Conservation (phyloP, 2,888 invertebrate species). For the Tiliacea citrago region DNA sequence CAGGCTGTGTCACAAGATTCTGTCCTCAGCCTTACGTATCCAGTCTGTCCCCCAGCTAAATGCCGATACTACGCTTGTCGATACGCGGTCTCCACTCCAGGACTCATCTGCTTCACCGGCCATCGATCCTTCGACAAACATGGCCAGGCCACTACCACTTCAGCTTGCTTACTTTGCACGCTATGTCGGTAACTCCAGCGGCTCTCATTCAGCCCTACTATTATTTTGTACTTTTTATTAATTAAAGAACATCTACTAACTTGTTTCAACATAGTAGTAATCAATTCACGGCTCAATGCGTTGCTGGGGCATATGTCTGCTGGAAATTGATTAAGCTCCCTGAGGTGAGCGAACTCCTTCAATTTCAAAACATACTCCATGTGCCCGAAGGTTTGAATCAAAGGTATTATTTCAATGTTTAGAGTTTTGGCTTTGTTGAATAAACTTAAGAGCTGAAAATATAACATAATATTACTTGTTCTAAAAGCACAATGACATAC, state of each 20-base stretch:
- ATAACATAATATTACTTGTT: neutral
- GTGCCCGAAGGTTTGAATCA: slow-evolving; percentile 97
- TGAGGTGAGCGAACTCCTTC: slow-evolving; percentile 91
- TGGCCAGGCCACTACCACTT: neutral
- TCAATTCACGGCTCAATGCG: slow-evolving; percentile 88
- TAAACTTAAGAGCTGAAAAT: slow-evolving; percentile 79
- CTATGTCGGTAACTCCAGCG: neutral
- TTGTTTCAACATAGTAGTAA: slow-evolving; percentile 94
- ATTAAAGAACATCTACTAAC: slow-evolving; percentile 74
- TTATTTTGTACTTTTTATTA: neutral
- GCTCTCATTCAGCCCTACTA: neutral
- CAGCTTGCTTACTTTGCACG: neutral
- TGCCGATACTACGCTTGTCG: neutral
- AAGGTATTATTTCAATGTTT: slow-evolving; percentile 93
- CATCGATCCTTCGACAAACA: no score
- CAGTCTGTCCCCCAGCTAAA: neutral
- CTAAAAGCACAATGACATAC: neutral
- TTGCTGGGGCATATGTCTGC: slow-evolving; percentile 94
- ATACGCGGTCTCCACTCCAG: neutral
- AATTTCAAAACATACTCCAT: slow-evolving; percentile 95
- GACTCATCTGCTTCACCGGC: neutral
- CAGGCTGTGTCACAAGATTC: neutral
- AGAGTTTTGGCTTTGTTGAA: slow-evolving; percentile 86
- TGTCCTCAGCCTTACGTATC: neutral
- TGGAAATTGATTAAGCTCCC: slow-evolving; percentile 92